phyloP scores from a whole-genome alignment of 2,113 vertebrate species.

The Caracal caracal region DNA sequence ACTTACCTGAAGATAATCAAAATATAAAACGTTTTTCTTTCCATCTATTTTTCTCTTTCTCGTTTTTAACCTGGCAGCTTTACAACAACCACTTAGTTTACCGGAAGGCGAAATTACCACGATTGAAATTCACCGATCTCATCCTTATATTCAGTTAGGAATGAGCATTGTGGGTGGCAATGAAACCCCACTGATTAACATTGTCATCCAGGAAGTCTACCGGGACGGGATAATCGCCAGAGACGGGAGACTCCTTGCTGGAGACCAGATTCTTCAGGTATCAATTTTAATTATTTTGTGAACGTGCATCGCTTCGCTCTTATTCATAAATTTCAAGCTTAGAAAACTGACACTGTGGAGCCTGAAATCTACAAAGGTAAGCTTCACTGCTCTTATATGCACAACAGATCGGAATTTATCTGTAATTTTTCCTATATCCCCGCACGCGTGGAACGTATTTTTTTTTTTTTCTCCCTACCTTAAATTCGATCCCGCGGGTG shows the following conservation, averaged over 20 bases:
- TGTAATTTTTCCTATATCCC: not conserved
- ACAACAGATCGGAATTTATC: conserved; percentile 53
- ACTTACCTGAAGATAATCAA: conserved; percentile 63
- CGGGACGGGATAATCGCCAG: conserved; percentile 96
- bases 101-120: conserved; percentile 98
- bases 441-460: not conserved
- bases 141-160: conserved; percentile 97
- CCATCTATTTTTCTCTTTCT: conserved; percentile 71
- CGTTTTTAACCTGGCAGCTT: conserved; percentile 84
- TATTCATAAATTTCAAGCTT: conserved; percentile 49
- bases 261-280: conserved; percentile 99
- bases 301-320: conserved; percentile 56
- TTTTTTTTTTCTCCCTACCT: not conserved
- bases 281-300: conserved; percentile 71
- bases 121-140: conserved; percentile 96
- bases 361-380: conserved; percentile 64
- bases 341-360: conserved; percentile 40
- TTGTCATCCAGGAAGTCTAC: conserved; percentile 99
- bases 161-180: conserved; percentile 98
- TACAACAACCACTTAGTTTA: conserved; percentile 92
- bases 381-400: conserved; percentile 70
- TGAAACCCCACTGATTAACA: conserved; percentile 98
- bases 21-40: conserved; percentile 70
- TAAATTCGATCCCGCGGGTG: not conserved
- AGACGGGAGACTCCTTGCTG: conserved; percentile 96